Conservation (phyloP, 1,140 invertebrate species). For the Palaemon carinicauda region DNA sequence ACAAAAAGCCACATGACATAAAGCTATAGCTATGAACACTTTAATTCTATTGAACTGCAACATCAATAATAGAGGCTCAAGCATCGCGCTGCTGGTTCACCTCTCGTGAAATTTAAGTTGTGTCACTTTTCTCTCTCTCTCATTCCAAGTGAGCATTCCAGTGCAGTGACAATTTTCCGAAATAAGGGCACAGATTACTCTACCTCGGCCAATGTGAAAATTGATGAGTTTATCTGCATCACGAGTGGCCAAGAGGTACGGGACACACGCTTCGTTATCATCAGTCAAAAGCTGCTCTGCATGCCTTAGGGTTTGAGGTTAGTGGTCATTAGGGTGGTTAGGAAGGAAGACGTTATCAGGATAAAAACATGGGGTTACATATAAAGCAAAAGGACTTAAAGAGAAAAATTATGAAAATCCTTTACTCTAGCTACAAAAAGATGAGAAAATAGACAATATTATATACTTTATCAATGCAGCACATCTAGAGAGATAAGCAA, state of each 20-base stretch:
- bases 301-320: constrained; percentile 62
- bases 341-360: constrained; percentile 1
- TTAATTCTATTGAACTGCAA: background rate
- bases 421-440: constrained; percentile 27
- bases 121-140: constrained; percentile 7
- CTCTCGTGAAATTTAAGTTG: constrained; percentile 21
- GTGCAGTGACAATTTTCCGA: constrained; percentile 44
- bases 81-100: constrained; percentile 36
- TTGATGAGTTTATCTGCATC: constrained; percentile 62
- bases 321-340: constrained; percentile 3
- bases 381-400: constrained; percentile 36
- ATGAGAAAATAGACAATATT: background rate
- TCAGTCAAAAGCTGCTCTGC: constrained; percentile 62
- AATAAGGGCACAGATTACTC: constrained; percentile 33
- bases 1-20: background rate
- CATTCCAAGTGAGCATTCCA: constrained; percentile 42
- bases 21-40: background rate
- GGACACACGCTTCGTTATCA: constrained; percentile 63
- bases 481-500: constrained; percentile 13
- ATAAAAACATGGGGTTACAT: constrained; percentile 40
- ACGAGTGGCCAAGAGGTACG: constrained; percentile 63
- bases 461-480: constrained; percentile 31
- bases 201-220: constrained; percentile 61
- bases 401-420: background rate
- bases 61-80: constrained; percentile 20